phyloP scores from a whole-genome alignment of 1,140 invertebrate species.

The Zaprionus ghesquierei region DNA sequence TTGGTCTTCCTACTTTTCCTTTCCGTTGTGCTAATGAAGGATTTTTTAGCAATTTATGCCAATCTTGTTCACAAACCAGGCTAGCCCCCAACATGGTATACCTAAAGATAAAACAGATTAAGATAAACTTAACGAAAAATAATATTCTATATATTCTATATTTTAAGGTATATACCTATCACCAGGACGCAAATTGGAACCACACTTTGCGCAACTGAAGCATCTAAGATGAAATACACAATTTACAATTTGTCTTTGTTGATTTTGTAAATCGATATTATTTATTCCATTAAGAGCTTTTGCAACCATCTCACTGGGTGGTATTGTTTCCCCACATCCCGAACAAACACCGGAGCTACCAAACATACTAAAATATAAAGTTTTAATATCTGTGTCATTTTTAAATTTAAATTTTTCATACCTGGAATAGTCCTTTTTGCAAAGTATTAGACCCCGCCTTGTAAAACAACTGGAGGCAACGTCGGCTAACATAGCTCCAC shows the following conservation, averaged over 20 bases:
- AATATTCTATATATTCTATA: background rate
- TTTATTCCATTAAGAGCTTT: constrained; percentile 85
- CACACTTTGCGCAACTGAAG: constrained; percentile 96
- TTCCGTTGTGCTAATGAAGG: constrained; percentile 89
- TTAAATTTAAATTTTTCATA: constrained; percentile 85
- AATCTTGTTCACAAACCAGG: constrained; percentile 95
- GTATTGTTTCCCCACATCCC: constrained; percentile 94
- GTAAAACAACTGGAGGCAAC: constrained; percentile 95
- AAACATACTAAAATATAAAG: constrained; percentile 90
- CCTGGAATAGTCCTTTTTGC: constrained; percentile 96
- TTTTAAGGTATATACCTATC: too few relatives aligned
- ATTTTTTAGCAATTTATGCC: constrained; percentile 93
- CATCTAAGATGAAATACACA: constrained; percentile 96
- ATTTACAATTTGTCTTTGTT: constrained; percentile 80
- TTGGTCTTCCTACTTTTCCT: constrained; percentile 86
- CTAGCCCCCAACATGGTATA: constrained; percentile 93
- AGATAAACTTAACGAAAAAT: background rate
- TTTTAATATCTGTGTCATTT: background rate
- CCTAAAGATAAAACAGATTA: constrained; percentile 81
- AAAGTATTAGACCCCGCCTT: constrained; percentile 95
- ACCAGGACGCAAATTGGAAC: constrained; percentile 91
- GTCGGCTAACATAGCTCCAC: constrained; percentile 92
- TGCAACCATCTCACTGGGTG: constrained; percentile 95
- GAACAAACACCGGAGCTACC: constrained; percentile 93
- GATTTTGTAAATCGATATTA: constrained; percentile 83